phyloP scores from a whole-genome alignment of 2,888 invertebrate genomes.

The Busseola fusca region DNA sequence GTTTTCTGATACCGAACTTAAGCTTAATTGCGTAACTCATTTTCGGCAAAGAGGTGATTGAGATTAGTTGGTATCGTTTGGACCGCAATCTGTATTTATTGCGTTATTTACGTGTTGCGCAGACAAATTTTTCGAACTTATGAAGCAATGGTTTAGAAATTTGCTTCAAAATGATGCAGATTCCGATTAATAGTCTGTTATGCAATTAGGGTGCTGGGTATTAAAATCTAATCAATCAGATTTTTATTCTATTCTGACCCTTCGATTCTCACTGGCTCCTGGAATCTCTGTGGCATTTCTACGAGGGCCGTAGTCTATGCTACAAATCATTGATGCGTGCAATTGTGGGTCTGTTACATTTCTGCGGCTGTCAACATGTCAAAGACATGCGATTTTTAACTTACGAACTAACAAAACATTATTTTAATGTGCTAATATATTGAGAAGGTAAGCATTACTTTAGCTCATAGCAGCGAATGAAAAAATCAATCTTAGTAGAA shows the following conservation, averaged over 20 bases:
- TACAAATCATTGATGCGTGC: constrained; percentile 72
- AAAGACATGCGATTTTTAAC: constrained; percentile 73
- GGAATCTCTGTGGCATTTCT: constrained; percentile 52
- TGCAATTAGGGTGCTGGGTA: too few species aligned
- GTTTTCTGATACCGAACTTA: not conserved
- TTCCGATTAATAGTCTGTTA: too few species aligned
- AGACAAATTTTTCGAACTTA: too few species aligned
- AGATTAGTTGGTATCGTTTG: too few species aligned
- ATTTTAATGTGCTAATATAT: not conserved
- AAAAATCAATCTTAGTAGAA: not conserved
- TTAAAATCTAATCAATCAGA: not conserved
- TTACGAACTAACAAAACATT: not conserved
- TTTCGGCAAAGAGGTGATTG: too few species aligned
- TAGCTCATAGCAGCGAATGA: not conserved
- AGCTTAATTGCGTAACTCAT: too few species aligned
- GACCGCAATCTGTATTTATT: too few species aligned
- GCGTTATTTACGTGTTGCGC: too few species aligned
- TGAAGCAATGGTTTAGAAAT: too few species aligned
- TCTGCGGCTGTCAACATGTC: constrained; percentile 83
- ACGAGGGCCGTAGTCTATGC: constrained; percentile 58
- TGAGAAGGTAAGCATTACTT: not conserved
- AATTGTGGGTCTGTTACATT: constrained; percentile 82
- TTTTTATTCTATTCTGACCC: not conserved
- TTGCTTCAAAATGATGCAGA: too few species aligned
- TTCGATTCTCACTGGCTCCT: not conserved